A percentile compares a stretch with the other conserved stretches of the same genome.
phyloP scores from a whole-genome alignment of 2,888 invertebrate species.

The Neocrepidodera transversa region DNA sequence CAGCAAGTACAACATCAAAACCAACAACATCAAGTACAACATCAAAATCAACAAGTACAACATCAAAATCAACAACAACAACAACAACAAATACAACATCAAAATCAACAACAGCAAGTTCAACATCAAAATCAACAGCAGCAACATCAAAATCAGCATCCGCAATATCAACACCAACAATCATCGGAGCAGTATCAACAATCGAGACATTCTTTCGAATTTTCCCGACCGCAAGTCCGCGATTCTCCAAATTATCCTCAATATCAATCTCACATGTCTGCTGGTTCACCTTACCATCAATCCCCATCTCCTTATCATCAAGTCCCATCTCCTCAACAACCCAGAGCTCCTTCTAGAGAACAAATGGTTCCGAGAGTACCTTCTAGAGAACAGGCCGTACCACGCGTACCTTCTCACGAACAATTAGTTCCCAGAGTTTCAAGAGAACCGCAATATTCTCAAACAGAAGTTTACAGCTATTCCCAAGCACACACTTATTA shows the following conservation, averaged over 20 bases:
- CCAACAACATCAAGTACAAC: conserved; percentile 31
- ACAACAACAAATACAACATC: conserved; percentile 22
- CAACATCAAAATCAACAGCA: conserved; percentile 37
- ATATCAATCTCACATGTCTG: conserved; percentile 44
- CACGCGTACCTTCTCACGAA: conserved; percentile 36
- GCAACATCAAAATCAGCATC: conserved; percentile 15
- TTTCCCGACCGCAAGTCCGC: conserved; percentile 48
- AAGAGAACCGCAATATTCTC: conserved; percentile 40
- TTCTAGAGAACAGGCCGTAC: conserved; percentile 36
- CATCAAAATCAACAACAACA: conserved; percentile 17
- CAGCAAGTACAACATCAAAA: conserved; percentile 28
- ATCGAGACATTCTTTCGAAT: conserved; percentile 43
- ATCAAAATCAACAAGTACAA: conserved; percentile 23
- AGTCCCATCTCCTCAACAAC: conserved; percentile 34
- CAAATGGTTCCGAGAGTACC: conserved; percentile 38
- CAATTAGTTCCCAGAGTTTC: conserved; percentile 40
- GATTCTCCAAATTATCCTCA: conserved; percentile 46
- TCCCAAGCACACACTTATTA: conserved; percentile 47
- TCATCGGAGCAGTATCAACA: conserved; percentile 41
- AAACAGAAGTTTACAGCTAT: conserved; percentile 41
- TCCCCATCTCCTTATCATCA: conserved; percentile 38
- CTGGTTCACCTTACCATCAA: conserved; percentile 37
- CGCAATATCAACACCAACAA: conserved; percentile 43
- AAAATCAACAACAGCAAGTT: conserved; percentile 29
- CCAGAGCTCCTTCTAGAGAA: conserved; percentile 38